phyloP scores from a whole-genome alignment of 2,113 vertebrate genomes.

The Circaetus cinerascens region DNA sequence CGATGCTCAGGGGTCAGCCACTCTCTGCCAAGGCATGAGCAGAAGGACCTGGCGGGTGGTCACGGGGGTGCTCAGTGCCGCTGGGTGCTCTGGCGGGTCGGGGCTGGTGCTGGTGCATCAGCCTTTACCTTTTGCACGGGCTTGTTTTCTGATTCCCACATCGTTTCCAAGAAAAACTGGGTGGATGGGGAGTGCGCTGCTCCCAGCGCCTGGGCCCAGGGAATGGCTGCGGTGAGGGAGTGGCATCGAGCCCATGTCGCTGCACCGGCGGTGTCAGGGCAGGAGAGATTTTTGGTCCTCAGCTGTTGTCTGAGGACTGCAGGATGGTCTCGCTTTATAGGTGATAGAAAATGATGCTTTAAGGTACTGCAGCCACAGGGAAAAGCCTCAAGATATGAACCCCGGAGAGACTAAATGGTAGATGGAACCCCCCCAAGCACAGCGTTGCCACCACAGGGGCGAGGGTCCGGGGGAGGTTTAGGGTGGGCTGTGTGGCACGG shows the following conservation, averaged over 20 bases:
- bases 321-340: accelerated
- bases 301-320: not conserved
- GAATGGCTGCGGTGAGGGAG: not conserved
- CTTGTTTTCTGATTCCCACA: accelerated
- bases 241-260: accelerated
- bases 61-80: not conserved
- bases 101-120: not conserved
- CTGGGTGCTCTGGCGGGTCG: accelerated
- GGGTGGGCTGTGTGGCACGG: not conserved
- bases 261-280: accelerated
- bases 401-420: not conserved
- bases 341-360: accelerated
- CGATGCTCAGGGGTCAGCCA: not conserved
- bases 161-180: not conserved
- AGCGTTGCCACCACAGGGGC: accelerated
- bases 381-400: not conserved
- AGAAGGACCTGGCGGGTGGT: not conserved
- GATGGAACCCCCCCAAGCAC: not conserved
- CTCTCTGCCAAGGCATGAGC: not conserved
- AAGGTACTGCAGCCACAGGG: not conserved
- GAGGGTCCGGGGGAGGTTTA: not conserved
- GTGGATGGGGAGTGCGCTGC: accelerated
- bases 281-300: not conserved
- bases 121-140: accelerated
- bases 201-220: not conserved